Evolutionary conservation across 2,888 invertebrate genomes (phyloP).

Genomic region (Philopedon plagiatum): DNA sequence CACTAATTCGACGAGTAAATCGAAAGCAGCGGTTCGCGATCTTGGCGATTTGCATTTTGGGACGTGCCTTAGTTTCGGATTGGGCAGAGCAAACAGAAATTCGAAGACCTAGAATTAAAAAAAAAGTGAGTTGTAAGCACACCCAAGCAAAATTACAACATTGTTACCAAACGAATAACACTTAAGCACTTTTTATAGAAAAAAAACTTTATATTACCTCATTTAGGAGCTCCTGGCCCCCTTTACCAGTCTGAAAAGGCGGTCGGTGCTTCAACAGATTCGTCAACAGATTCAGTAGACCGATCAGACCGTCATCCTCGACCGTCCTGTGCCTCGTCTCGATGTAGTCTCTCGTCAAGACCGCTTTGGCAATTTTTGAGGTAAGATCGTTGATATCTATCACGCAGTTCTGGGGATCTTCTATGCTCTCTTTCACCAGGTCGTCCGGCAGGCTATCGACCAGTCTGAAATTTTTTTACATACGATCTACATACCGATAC

Average conservation of each 20-base stretch:
- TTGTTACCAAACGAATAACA: no score
- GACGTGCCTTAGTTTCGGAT: slow-evolving; percentile 85
- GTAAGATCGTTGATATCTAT: slow-evolving; percentile 79
- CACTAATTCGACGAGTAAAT: slow-evolving; percentile 89
- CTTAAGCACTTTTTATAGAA: neutral
- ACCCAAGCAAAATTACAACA: neutral
- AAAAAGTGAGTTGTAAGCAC: neutral
- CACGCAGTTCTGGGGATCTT: slow-evolving; percentile 71
- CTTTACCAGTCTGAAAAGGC: slow-evolving; percentile 85
- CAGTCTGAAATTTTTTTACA: slow-evolving; percentile 72
- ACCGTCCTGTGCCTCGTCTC: slow-evolving; percentile 86
- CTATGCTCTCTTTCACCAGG: slow-evolving; percentile 78
- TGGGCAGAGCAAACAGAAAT: slow-evolving; percentile 91
- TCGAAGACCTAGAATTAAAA: slow-evolving; percentile 78
- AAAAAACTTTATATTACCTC: slow-evolving; percentile 69
- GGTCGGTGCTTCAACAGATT: slow-evolving; percentile 92
- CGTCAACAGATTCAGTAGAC: slow-evolving; percentile 88
- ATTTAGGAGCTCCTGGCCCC: slow-evolving; percentile 79
- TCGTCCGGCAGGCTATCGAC: slow-evolving; percentile 89
- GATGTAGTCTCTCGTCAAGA: slow-evolving; percentile 84
- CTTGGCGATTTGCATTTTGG: slow-evolving; percentile 95
- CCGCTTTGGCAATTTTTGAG: slow-evolving; percentile 80
- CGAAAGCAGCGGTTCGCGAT: slow-evolving; percentile 92
- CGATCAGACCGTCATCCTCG: slow-evolving; percentile 93
- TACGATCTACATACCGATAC: no score